Base-by-base conservation (phyloP, 2,797 vertebrate species). In the Babyrousa celebensis region DNA sequence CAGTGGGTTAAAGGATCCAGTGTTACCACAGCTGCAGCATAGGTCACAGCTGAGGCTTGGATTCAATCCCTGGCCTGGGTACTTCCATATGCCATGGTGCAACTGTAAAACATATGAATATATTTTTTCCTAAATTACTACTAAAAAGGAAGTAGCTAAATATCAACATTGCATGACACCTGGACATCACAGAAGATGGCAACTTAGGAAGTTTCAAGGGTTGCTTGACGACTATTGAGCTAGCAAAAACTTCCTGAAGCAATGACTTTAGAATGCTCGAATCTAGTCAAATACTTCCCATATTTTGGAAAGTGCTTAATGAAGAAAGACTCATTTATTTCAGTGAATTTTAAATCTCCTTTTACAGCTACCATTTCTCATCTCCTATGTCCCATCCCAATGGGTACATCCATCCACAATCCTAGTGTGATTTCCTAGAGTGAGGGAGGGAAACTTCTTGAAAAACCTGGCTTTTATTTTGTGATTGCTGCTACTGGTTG, bases 81-180 rank as follows among this genome's bases (percentile, higher is more conserved):
- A 48, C 43, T 48, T 48, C 43, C 43, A 10, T 48, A 48, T 48
- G 43, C 43, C 43, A 48, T 48, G 43, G 43, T 48, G 43, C 43
- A 48, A 48, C 43, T 1, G 9, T 48, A 48, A 48, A 48, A 48
- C 9, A 48, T 48, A 48, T 48, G 43, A 48, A 48, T 48, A 48
- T 48, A 48, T 48, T 48, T 48, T 48, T 78, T 79, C 20, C 36
- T 72, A 95, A 96, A 78, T 32, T 79, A 75, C 96, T 72, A 85
- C 2, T 11, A 88, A 88, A 97, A 96, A 23, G 67, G 16, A 72
- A 14, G 36, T 52, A 85, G 29, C 75, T 97, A 21, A 56, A 48
- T 83, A 68, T 52, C 25, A 78, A 48, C 15, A 54, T 67, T 25
- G 43, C 1, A 6, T 43, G 43, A 60, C 27, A 87, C 12, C 15